Evolutionary conservation across 2,797 vertebrate species (phyloP).

Genomic region (Channa striata): DNA sequence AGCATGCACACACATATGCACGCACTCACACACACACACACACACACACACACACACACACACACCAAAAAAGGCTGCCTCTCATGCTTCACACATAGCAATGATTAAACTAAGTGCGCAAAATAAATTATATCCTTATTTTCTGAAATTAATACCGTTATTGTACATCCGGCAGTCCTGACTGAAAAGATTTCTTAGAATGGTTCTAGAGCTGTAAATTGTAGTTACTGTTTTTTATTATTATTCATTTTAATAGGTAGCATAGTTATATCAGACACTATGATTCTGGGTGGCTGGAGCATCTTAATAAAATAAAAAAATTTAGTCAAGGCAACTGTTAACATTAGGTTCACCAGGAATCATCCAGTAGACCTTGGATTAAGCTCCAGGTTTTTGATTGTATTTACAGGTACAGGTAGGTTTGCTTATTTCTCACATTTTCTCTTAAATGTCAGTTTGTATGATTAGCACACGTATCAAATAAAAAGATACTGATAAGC

Average conservation of each 20-base stretch:
- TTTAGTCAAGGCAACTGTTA: background rate
- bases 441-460: background rate
- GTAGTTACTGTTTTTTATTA: background rate
- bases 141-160: background rate
- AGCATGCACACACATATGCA: conserved; percentile 11
- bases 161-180: background rate
- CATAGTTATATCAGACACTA: background rate
- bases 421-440: background rate
- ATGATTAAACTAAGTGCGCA: conserved; percentile 4
- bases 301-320: background rate
- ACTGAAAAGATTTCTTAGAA: conserved; percentile 6
- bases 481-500: background rate
- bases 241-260: background rate
- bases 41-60: background rate
- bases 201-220: background rate
- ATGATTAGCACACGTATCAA: background rate
- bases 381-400: background rate
- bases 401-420: background rate
- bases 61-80: background rate
- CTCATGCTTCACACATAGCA: background rate
- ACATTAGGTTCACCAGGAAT: conserved; percentile 8
- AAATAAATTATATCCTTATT: background rate
- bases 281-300: background rate
- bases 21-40: conserved; percentile 11
- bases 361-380: background rate